Conservation (phyloP, 2,797 vertebrate genomes). For the Anableps anableps region DNA sequence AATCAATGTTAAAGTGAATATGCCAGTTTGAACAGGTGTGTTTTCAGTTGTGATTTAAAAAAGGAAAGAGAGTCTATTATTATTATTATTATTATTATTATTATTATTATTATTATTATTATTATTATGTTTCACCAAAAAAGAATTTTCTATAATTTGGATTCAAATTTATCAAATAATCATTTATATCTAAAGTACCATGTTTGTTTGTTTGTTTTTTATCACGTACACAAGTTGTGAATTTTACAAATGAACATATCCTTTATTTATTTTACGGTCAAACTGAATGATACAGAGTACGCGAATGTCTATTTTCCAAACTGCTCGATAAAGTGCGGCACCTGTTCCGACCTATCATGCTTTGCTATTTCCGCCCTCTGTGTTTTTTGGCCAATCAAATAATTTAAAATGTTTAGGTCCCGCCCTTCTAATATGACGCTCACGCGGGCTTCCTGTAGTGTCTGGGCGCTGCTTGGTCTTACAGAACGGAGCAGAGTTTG, state of each 20-base stretch:
- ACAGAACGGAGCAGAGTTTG: conserved; percentile 3
- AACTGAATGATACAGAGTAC: not conserved
- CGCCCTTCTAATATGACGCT: conserved; percentile 61
- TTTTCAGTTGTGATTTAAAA: no score
- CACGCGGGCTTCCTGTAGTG: conserved; percentile 79
- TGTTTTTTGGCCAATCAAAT: conserved; percentile 67
- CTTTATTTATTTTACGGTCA: conserved; percentile 17
- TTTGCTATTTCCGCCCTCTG: accelerated
- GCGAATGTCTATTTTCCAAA: conserved; percentile 33
- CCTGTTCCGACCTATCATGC: conserved; percentile 16
- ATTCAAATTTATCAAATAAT: not conserved
- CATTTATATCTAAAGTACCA: not conserved
- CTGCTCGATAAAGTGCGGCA: conserved; percentile 22
- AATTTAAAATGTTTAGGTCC: conserved; percentile 3
- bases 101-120: not conserved
- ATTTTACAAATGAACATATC: not conserved
- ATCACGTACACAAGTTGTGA: not conserved
- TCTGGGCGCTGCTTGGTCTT: conserved; percentile 53
- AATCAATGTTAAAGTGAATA: no score
- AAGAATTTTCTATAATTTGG: not conserved
- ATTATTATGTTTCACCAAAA: not conserved
- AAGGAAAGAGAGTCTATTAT: no score
- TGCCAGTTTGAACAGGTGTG: no score
- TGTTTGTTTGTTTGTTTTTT: not conserved
- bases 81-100: not conserved